Base-by-base conservation (phyloP, 2,113 vertebrate species). In the Tamias sibiricus region DNA sequence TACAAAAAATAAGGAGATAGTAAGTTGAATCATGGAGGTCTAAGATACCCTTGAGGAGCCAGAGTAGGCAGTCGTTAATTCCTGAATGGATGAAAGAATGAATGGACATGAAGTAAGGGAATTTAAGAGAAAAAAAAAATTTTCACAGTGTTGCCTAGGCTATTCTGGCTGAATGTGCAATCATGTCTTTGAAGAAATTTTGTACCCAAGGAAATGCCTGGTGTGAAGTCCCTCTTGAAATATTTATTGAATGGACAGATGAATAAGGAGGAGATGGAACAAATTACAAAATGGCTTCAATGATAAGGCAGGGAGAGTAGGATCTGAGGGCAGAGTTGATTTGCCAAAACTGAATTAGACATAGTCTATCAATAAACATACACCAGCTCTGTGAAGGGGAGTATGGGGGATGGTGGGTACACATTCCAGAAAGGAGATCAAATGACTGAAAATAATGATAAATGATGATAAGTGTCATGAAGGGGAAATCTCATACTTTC, bases 251-350 rank as follows among this genome's bases (percentile, higher is more conserved):
- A 47, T 66, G 30, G 47, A 54, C 32, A 87, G 17, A 42, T 84
- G n/a, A 94, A 89, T 77, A 62, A 64, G 0, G 16, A 83, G n/a
- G 19, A 11, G 86, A 94, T 93, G 22, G 35, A 83, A 80, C 89
- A 76, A 76, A 85, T 89, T 49, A 79, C 40, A 42, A 96, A 97
- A 90, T 32, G 16, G 3, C 24, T 52, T 76, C 28, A 40, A n/a
- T 64, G 66, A 76, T n/a, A 69, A 90, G 44, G 80, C 77, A 28
- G 44, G 9, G 74, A 64, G 13, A 74, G n/a, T 17, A 87, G 79
- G 54, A 28, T 71, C 37, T 77, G 8, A 81, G 13, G 22, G 7
- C 26, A 75, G 26, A 8, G 40, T 81, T 54, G 44, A 20, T 72
- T 47, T 52, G 47, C 52, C 66, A 89, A 79, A 49, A 5, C 22